Evolutionary conservation across 2,113 vertebrate species (phyloP), one percentile per base, ranked within the genome.

Genomic region (Scatophagus argus): DNA sequence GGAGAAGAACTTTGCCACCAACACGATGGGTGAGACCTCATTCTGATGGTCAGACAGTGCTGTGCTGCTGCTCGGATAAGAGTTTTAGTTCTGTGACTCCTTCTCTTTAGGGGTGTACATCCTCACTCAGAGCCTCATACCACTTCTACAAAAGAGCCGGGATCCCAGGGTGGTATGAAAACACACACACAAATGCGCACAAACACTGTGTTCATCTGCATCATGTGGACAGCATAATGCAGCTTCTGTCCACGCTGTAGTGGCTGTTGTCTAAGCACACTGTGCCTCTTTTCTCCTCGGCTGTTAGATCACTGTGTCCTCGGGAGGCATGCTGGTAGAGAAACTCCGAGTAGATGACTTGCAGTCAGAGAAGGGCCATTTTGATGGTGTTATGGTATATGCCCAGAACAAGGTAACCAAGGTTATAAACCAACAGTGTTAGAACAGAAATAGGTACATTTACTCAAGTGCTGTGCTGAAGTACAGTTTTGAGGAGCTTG

Each of bases 251-350:
- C 43, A 47, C 2, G 6, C 60, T 84, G 61, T 19, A 68, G 72
- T 58, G 82, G 61, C 79, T 77, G 84, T 85, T 87, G 76, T 88
- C 64, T 87, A 7, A 88, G 60, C 59, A 81, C 88, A 89, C 75
- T 81, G 72, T 27, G 51, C 44, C 55, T 85, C 66, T 77, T 72
- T 36, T 77, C 71, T 75, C 56, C 44, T 64, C 25, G 44, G 34
- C 31, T 68, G 65, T 85, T 91, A 95, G 94, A 93, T 95, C 87
- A 94, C 93, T 3, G 93, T 95, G 87, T 94, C 94, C 55, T 94
- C 93, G 5, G 94, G 93, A 41, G 94, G 93, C 63, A 95, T 95
- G 94, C 88, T 95, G 71, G 93, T 94, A 58, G 93, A 94, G 82
- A 93, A 93, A 56, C 94, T 94, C 39, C n/a, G 46, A 51, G 65